phyloP scores from a whole-genome alignment of 2,113 vertebrate genomes.

The Albula glossodonta region DNA sequence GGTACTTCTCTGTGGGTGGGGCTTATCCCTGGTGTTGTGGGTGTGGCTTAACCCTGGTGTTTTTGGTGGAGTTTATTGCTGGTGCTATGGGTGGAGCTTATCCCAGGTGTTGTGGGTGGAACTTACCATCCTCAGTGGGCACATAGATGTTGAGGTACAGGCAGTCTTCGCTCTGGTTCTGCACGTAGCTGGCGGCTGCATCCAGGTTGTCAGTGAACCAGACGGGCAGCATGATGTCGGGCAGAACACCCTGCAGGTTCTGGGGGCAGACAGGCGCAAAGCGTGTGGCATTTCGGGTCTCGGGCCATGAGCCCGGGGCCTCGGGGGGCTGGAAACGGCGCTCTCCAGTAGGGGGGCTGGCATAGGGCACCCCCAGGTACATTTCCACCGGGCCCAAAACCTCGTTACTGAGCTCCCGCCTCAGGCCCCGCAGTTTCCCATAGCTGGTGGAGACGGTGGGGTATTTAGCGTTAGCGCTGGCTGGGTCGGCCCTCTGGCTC shows the following conservation, averaged over 20 bases:
- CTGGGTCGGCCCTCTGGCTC: conserved; percentile 72
- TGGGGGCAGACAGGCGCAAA: conserved; percentile 88
- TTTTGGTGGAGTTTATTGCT: too few relatives aligned
- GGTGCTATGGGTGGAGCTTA: neutral
- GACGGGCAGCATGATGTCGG: conserved; percentile 89
- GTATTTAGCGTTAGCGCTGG: conserved; percentile 55
- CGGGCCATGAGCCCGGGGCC: conserved; percentile 87
- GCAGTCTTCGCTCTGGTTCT: conserved; percentile 92
- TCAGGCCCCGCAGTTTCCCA: conserved; percentile 82
- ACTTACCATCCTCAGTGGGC: conserved; percentile 92
- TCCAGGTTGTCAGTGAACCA: conserved; percentile 95
- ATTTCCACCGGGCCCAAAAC: conserved; percentile 88
- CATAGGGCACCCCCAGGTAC: conserved; percentile 86
- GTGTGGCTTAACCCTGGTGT: too few relatives aligned
- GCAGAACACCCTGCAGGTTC: conserved; percentile 86
- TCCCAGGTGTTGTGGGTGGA: neutral
- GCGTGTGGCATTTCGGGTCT: conserved; percentile 85
- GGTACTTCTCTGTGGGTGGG: too few relatives aligned
- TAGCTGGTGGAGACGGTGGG: conserved; percentile 84
- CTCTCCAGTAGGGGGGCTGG: conserved; percentile 83
- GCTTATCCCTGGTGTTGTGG: too few relatives aligned
- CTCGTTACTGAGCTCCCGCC: conserved; percentile 86
- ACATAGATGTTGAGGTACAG: conserved; percentile 93
- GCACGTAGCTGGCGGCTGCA: conserved; percentile 81
- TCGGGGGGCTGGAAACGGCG: conserved; percentile 88